These are phyloP conservation scores for Holacanthella duospinosa DNA, from an alignment of 2,888 invertebrate species.

Conservation along the genomic window DNA sequence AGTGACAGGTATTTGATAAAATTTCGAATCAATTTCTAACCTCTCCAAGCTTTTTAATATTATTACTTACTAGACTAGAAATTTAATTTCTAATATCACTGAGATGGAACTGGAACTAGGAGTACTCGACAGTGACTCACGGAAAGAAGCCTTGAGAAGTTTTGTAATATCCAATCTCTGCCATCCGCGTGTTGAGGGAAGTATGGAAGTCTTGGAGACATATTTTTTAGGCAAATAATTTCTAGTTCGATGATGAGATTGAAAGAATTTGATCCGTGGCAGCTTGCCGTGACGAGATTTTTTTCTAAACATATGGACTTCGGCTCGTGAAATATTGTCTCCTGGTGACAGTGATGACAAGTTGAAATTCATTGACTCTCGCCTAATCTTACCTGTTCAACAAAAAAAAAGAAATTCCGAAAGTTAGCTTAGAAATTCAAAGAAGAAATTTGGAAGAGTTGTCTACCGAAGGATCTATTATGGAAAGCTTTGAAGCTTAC, in stretches of 20 bases:
- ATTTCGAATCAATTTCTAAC: no score
- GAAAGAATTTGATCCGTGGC: slow-evolving; percentile 7
- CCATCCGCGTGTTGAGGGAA: slow-evolving; percentile 13
- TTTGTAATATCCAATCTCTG: slow-evolving; percentile 13
- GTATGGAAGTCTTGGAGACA: slow-evolving; percentile 12
- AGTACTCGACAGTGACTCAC: slow-evolving; percentile 13
- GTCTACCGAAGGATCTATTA: no score
- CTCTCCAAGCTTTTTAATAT: no score
- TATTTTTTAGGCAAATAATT: slow-evolving; percentile 15
- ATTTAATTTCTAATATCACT: no score
- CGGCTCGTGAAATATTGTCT: slow-evolving; percentile 13
- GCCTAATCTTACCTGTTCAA: slow-evolving; percentile 15
- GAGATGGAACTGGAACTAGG: no score
- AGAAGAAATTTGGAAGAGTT: no score
- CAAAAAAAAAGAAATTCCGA: no score
- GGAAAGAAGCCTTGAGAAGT: slow-evolving; percentile 12
- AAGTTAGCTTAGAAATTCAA: no score
- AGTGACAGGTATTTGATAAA: no score
- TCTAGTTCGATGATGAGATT: slow-evolving; percentile 12
- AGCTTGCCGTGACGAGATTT: slow-evolving; percentile 8
- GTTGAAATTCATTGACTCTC: slow-evolving; percentile 16
- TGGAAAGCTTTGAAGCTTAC: no score
- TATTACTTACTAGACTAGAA: no score
- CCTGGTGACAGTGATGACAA: slow-evolving; percentile 9
- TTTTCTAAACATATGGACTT: slow-evolving; percentile 13